Conservation (phyloP, 1,140 invertebrate species). For the Scaptomyza pallida region DNA sequence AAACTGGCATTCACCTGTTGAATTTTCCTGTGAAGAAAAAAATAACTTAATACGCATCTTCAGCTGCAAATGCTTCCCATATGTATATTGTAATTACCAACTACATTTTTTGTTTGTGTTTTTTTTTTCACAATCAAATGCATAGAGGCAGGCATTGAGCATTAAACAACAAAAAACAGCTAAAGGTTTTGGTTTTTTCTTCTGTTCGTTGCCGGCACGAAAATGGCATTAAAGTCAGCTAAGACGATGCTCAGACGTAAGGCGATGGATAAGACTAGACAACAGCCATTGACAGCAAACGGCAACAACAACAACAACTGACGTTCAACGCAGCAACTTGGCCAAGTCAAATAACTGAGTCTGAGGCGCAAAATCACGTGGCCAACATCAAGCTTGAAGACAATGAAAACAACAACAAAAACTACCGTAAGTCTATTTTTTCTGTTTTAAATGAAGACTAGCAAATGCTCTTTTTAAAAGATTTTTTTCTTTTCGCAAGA, state of each 20-base stretch:
- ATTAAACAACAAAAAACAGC: constrained; percentile 24
- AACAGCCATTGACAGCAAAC: constrained; percentile 36
- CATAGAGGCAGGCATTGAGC: constrained; percentile 10
- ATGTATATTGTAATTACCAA: constrained; percentile 15
- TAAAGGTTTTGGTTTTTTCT: constrained; percentile 30
- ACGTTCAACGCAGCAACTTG: constrained; percentile 29
- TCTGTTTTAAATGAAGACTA: not conserved
- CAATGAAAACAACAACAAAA: constrained; percentile 33
- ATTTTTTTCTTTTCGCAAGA: not conserved
- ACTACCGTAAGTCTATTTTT: not conserved
- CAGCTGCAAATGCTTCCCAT: not conserved
- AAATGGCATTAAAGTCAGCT: constrained; percentile 74
- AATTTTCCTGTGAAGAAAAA: not conserved
- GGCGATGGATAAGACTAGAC: constrained; percentile 59
- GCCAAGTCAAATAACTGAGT: constrained; percentile 28
- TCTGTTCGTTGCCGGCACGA: constrained; percentile 64
- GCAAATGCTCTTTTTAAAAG: not conserved
- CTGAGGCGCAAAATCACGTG: constrained; percentile 65
- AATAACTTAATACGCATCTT: constrained; percentile 12
- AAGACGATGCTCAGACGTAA: constrained; percentile 41
- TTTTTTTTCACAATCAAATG: constrained; percentile 10
- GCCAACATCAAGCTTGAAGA: constrained; percentile 43
- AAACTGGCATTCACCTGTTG: not conserved
- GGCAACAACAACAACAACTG: constrained; percentile 24
- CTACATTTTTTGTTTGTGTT: constrained; percentile 1